Base-by-base conservation (phyloP, 2,888 invertebrate species). In the Ophion ellenae region DNA sequence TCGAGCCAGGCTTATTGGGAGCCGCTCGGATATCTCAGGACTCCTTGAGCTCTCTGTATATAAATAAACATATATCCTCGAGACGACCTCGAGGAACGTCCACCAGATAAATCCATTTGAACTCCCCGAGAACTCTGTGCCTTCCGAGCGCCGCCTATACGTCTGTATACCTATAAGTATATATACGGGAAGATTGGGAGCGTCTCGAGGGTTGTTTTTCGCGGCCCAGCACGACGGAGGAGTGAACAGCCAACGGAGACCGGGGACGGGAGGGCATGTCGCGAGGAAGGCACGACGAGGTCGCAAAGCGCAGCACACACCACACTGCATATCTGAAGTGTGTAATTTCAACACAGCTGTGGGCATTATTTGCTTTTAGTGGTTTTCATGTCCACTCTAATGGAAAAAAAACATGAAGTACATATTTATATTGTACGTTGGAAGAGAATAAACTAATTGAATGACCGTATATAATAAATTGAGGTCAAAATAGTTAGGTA, bases 41-140 rank as follows among this genome's bases (percentile, higher is more conserved):
- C 61, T 69, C 47, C 57, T 69, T 81, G 61, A 66, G 77, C 61
- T 32, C 61, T 61, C 36, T 47, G 57, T 47, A 63, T 61, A 69
- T 79, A 78, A 24, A 47, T 63, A 71, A 32, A 75, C 11, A 75
- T 17, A 75, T 9, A n/a, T 53, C 64, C 78, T 67, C 53, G 67
- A 63, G 64, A 66, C 80, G 82, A 80, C 79, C 82, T 80, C 85
- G 85, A 83, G 74, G 53, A 73, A 73, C 75, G 47, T 70, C 67
- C 82, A 80, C 75, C 76, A 80, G 85, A 80, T 83, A 85, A 85
- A 85, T 83, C 82, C 82, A 85, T 83, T 82, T 75, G 66, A 85
- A 83, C 71, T 76, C 79, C 79, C 61, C 45, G 28, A 47, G 59
- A 79, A 74, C 75, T 70, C 70, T 73, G 32, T 40, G 64, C 80